These are phyloP conservation scores for Lepidurus arcticus DNA, from an alignment of 1,140 invertebrate species.

Conservation along the genomic window DNA sequence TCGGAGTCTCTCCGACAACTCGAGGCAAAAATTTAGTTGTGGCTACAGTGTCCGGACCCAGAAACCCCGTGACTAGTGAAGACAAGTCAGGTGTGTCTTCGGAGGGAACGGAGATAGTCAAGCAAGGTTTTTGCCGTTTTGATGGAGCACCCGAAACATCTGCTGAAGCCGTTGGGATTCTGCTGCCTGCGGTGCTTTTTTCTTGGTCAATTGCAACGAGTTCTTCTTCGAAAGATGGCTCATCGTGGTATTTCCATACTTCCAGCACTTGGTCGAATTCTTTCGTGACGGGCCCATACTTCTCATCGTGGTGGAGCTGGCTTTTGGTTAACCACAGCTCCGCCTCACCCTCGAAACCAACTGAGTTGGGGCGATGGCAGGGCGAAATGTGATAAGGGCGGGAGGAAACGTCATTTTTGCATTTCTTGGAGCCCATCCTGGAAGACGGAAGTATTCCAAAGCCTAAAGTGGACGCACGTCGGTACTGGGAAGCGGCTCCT, in stretches of 20 bases:
- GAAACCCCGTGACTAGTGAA: not conserved
- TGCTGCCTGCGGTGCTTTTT: not conserved
- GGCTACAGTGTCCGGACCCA: not conserved
- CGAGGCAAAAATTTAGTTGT: not conserved
- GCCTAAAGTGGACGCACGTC: not conserved
- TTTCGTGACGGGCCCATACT: not conserved
- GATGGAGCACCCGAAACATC: not conserved
- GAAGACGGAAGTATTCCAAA: not conserved
- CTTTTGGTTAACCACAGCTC: slow-evolving; percentile 4
- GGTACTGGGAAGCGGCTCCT: slow-evolving; percentile 12
- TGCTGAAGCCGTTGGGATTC: not conserved
- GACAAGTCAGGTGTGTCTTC: slow-evolving; percentile 24
- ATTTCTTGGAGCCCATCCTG: not conserved
- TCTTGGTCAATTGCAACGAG: not conserved
- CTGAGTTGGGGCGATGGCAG: not conserved
- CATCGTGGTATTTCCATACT: not conserved
- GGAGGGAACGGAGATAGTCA: slow-evolving; percentile 28
- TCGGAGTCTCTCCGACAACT: slow-evolving; percentile 8
- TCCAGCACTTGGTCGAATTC: not conserved
- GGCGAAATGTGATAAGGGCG: not conserved
- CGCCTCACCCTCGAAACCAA: not conserved
- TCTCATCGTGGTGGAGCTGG: not conserved
- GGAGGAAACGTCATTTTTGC: not conserved
- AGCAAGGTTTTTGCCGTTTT: slow-evolving; percentile 26
- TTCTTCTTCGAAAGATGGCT: slow-evolving; percentile 14